phyloP scores from a whole-genome alignment of 1,140 invertebrate species.

The Brachionus rotundiformis region DNA sequence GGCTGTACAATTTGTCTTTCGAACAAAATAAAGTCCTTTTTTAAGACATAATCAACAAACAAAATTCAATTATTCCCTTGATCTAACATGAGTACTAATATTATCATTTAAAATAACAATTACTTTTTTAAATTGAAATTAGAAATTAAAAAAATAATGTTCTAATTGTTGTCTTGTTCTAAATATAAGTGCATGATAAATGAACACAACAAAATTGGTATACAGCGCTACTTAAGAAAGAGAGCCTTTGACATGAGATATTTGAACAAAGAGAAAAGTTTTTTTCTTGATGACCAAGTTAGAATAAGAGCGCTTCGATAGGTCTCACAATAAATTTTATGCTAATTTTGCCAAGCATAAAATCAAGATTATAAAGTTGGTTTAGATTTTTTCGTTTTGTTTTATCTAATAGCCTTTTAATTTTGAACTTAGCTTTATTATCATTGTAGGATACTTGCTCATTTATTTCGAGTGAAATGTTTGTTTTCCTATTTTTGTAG shows the following conservation, averaged over 20 bases:
- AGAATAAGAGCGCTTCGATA: neutral
- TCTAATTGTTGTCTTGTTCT: too few species aligned
- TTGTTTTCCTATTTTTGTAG: neutral
- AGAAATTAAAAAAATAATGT: too few species aligned
- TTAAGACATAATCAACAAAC: too few species aligned
- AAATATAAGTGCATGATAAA: too few species aligned
- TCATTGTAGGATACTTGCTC: neutral
- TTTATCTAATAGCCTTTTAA: conserved; percentile 47
- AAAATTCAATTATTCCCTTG: too few species aligned
- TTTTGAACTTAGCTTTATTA: neutral
- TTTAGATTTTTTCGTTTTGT: too few species aligned
- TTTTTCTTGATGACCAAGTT: neutral
- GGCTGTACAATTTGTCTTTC: neutral
- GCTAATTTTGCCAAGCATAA: conserved; percentile 32
- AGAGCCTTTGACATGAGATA: neutral
- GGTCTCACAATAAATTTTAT: neutral
- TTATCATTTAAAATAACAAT: too few species aligned
- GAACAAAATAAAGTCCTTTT: neutral
- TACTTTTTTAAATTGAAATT: too few species aligned
- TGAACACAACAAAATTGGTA: too few species aligned
- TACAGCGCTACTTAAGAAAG: neutral
- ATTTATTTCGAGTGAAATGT: neutral
- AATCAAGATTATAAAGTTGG: neutral
- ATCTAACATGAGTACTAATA: too few species aligned
- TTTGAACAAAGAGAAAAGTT: neutral